These are phyloP conservation scores for Botia kubotai DNA, from an alignment of 2,797 vertebrate genomes.

Conservation along the genomic window DNA sequence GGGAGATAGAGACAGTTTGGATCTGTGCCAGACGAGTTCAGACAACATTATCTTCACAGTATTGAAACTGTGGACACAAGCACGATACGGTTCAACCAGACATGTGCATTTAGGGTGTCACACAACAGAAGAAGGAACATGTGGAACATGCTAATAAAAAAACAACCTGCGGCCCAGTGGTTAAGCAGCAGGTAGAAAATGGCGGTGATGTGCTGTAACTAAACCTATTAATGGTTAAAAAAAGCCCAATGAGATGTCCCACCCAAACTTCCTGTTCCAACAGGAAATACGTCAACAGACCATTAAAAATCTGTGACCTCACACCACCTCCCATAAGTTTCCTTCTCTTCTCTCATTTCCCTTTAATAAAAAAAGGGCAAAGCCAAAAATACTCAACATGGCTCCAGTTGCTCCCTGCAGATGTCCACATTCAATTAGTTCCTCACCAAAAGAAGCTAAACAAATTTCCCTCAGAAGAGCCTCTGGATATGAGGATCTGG, in stretches of 20 bases:
- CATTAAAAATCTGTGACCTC: too few species aligned
- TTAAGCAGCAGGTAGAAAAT: not conserved
- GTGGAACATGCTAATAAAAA: not conserved
- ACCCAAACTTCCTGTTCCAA: not conserved
- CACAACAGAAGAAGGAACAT: not conserved
- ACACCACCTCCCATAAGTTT: not conserved
- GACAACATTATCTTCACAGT: slow-evolving; percentile 36
- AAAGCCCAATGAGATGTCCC: not conserved
- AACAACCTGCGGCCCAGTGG: not conserved
- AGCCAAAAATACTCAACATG: not conserved
- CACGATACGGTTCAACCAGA: not conserved
- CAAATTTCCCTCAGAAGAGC: slow-evolving; percentile 26
- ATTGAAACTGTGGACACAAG: slow-evolving; percentile 5
- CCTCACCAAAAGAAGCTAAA: slow-evolving; percentile 30
- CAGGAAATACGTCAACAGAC: not conserved
- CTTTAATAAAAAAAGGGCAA: slow-evolving; percentile 2
- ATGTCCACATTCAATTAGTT: slow-evolving; percentile 33
- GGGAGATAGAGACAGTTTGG: slow-evolving; percentile 53
- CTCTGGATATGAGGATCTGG: slow-evolving; percentile 7
- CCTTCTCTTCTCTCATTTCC: not conserved
- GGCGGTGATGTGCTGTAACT: too few species aligned
- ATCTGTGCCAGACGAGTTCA: slow-evolving; percentile 37
- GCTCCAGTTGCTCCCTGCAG: slow-evolving; percentile 17
- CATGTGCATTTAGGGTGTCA: not conserved
- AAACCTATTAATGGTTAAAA: too few species aligned